phyloP scores from a whole-genome alignment of 2,113 vertebrate genomes.

The Corythornis madagascariensis region DNA sequence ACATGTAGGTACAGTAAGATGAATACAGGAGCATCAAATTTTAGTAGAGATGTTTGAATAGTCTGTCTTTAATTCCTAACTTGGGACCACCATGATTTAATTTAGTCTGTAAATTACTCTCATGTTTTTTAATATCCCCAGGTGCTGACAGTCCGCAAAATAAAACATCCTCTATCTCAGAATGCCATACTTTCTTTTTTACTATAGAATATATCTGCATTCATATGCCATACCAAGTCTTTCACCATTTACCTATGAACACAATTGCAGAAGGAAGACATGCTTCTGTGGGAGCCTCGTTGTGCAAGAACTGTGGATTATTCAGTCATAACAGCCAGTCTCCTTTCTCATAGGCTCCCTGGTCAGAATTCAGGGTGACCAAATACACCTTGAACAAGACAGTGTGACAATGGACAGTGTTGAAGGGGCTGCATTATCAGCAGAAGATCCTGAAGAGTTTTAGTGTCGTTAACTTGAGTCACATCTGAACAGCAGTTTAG shows the following conservation, averaged over 20 bases:
- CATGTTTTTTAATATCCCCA: not conserved
- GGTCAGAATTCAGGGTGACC: not conserved
- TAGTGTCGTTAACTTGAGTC: not conserved
- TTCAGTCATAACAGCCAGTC: not conserved
- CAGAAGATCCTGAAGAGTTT: not conserved
- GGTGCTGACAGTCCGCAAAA: not conserved
- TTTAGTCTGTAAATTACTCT: not conserved
- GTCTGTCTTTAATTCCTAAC: not conserved
- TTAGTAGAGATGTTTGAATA: not conserved
- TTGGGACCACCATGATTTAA: not conserved
- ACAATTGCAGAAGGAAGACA: not conserved
- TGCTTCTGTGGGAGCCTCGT: not conserved
- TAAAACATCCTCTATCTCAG: not conserved
- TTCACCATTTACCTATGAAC: not conserved
- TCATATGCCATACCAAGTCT: not conserved
- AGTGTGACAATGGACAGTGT: fast-evolving
- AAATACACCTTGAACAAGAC: not conserved
- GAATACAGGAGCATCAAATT: not conserved
- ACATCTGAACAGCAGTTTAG: not conserved
- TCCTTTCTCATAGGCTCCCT: not conserved
- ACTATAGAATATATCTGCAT: not conserved
- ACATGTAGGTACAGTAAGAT: not conserved
- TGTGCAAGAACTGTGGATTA: not conserved
- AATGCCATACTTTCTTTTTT: not conserved
- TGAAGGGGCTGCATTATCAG: not conserved